Evolutionary conservation across 2,888 invertebrate genomes (phyloP), one percentile per base, ranked within the genome.

Genomic region (Thyatira batis): DNA sequence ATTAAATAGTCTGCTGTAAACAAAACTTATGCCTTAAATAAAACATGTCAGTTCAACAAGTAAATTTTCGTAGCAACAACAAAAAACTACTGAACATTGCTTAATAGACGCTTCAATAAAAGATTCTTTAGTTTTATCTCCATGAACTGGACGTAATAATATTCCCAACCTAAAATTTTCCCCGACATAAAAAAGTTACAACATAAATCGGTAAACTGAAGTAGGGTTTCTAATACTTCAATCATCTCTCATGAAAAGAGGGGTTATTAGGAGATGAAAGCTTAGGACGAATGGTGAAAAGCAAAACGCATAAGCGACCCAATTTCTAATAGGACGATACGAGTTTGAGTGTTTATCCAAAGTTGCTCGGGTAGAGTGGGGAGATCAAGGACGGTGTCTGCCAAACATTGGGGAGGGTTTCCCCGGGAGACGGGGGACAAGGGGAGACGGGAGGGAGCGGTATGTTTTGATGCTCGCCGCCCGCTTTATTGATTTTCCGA

Each of bases 301-400:
- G 71, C 69, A 79, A 77, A 83, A 83, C 85, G 84, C 83, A 84
- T 85, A 84, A 79, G 72, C 89, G 92, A 90, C 92, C 91, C 79
- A 91, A 92, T 92, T 92, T 82, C 78, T 63, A 80, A 70, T 78
- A 82, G 86, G 85, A 89, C 85, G 82, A 82, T 78, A 82, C 79
- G 78, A 82, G 80, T 78, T 82, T 78, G 78, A 82, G 80, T 92
- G 91, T 92, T 91, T 92, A 90, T 89, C 84, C 82, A 79, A 90
- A 91, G 71, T 89, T 89, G 84, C 83, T 85, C 84, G 82, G 84
- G 81, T 82, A 75, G 77, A 80, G 80, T 80, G 76, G 88, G 87
- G 84, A 85, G 86, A 91, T 92, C 92, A 92, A 92, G 92, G 92
- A 87, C 92, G 91, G 86, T 77, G 92, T 92, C 92, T 92, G 90